Base-by-base conservation (phyloP, 2,888 invertebrate genomes). In the Catotricha subobsoleta region DNA sequence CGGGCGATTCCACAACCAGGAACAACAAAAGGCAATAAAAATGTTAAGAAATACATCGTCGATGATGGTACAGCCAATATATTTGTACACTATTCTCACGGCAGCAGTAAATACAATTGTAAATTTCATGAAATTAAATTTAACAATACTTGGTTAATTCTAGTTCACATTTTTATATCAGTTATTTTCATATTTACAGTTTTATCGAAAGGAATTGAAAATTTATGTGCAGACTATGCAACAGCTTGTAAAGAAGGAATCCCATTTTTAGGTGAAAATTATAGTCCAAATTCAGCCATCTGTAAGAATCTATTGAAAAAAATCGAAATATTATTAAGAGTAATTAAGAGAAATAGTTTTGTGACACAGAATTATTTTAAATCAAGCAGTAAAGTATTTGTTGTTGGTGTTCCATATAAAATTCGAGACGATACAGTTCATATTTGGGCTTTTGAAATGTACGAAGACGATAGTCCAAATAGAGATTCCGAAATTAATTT, bases 21-120 rank as follows among this genome's bases (percentile, higher is more conserved):
- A 15, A 25, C 9, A 19, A 9, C 25, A 23, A 10, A 3, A 23
- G 10, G 16, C n/a, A n/a, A 9, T 10, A 21, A 23, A 25, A 34
- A 34, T 34, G 34, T 34, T n/a, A 36, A 16, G 23, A 13, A 20
- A 2, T 36, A 36, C 16, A 20, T 20, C 21, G 36, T 36, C 2
- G 36, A 36, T 25, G 36, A 36, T 36, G 36, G 36, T n/a, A 23
- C 21, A 6, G 36, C 21, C 2, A 16, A n/a, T 16, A 15, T 36
- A 10, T 8, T 36, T 36, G 36, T 36, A 9, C 36, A 36, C 15
- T 23, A 15, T 15, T 13, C 36, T 15, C 36, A 36, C 16, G 12
- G 2, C 23, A 20, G 16, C 10, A 23, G 15, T 16, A 36, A 36
- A 15, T 36, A 23, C 23, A 15, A 12, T 9, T 7, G 36, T 36